Percentiles rank a stretch among this genome's conserved stretches.
Evolutionary conservation across 2,797 vertebrate species (phyloP).

Genomic region (Hemibagrus guttatus): DNA sequence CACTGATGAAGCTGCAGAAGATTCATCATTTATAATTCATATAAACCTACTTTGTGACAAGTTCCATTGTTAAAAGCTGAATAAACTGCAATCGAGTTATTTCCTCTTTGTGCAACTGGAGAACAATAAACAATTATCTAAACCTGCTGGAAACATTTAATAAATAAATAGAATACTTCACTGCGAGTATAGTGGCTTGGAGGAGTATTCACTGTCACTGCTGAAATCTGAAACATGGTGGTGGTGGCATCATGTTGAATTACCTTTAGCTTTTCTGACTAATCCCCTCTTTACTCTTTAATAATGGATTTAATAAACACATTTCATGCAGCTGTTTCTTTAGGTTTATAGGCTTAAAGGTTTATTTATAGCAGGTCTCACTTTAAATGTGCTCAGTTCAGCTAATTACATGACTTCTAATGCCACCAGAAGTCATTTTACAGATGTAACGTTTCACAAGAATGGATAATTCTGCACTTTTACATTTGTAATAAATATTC

Average conservation of each 20-base stretch:
- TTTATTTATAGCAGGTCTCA: neutral
- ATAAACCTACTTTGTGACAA: too few species aligned
- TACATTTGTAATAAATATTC: too few species aligned
- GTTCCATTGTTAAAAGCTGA: too few species aligned
- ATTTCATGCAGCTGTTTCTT: neutral
- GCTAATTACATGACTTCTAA: neutral
- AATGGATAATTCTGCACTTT: neutral
- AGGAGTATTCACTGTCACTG: neutral
- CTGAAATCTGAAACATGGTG: neutral
- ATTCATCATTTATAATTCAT: too few species aligned
- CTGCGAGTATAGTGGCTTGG: neutral
- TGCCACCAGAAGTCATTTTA: neutral
- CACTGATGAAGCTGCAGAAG: too few species aligned
- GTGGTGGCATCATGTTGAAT: neutral
- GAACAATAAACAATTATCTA: neutral
- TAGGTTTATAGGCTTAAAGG: neutral
- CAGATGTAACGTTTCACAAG: neutral
- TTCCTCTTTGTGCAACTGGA: neutral
- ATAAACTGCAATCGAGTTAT: neutral
- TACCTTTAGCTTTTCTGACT: neutral
- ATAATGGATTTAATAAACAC: neutral
- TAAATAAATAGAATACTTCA: neutral
- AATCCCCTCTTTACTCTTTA: neutral
- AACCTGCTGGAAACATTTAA: neutral
- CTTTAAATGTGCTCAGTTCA: neutral